A percentile compares a stretch with the other conserved stretches of the same genome.
Conservation (phyloP, 2,797 vertebrate species). For the Synaphobranchus kaupii region DNA sequence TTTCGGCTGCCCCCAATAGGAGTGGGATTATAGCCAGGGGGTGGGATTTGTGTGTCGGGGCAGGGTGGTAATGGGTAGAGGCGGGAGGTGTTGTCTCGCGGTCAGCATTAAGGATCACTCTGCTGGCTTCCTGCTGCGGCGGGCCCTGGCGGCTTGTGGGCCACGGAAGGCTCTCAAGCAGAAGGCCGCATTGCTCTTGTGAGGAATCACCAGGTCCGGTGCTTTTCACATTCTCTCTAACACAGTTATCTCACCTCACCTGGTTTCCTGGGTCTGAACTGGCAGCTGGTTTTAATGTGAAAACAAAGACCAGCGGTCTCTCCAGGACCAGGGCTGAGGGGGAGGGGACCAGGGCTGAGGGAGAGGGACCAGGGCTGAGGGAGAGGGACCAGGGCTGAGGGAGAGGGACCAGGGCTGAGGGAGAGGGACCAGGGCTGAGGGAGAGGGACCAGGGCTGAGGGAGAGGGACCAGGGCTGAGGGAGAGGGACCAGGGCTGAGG, state of each 20-base stretch:
- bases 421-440: background rate
- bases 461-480: background rate
- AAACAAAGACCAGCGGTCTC: background rate
- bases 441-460: background rate
- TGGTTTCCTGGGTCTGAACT: background rate
- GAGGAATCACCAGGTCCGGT: background rate
- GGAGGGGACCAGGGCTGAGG: background rate
- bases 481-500: background rate
- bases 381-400: background rate
- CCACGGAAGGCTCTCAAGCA: background rate
- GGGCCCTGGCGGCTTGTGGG: background rate
- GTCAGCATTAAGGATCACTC: constrained; percentile 5
- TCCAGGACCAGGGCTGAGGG: background rate
- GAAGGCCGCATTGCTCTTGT: background rate
- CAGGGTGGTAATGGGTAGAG: background rate
- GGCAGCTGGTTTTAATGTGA: background rate
- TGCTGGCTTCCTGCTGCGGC: background rate
- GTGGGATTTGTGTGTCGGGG: constrained; percentile 1
- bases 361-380: background rate
- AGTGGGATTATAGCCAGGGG: background rate
- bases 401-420: background rate
- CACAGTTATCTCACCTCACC: background rate
- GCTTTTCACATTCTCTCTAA: background rate
- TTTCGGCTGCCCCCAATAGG: background rate
- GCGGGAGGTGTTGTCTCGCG: background rate